Evolutionary conservation across 2,797 vertebrate genomes (phyloP).

Genomic region (Sciurus carolinensis): DNA sequence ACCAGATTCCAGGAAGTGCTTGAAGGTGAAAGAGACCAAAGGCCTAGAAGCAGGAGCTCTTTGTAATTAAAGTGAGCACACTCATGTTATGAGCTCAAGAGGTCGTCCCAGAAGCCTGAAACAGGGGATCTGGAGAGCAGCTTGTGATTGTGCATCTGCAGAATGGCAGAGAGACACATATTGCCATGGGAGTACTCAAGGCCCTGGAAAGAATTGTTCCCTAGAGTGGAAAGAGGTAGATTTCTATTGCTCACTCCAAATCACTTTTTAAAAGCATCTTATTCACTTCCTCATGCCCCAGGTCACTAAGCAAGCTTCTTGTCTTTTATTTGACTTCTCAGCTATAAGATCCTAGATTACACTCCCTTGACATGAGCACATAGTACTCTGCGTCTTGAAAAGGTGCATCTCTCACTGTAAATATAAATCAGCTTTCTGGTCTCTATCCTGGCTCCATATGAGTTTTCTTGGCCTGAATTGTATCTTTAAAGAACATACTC

Average conservation of each 20-base stretch:
- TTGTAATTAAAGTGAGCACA: background rate
- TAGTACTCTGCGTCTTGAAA: background rate
- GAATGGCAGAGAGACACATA: background rate
- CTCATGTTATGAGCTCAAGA: background rate
- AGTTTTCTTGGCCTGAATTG: background rate
- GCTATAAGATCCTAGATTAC: background rate
- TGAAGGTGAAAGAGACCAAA: constrained; percentile 11
- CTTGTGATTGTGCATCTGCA: background rate
- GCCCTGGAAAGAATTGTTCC: background rate
- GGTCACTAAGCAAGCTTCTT: background rate
- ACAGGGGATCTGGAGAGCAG: background rate
- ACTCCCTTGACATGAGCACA: background rate
- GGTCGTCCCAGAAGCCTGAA: background rate
- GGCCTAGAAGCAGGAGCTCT: background rate
- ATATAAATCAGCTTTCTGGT: constrained; percentile 14
- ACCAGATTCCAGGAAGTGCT: constrained; percentile 32
- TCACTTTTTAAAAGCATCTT: constrained; percentile 1
- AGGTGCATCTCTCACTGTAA: background rate
- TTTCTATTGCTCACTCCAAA: constrained; percentile 32
- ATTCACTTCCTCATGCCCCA: background rate
- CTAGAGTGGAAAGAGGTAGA: background rate
- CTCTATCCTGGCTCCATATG: background rate
- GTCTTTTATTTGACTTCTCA: constrained; percentile 36
- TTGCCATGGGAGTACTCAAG: background rate
- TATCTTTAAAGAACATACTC: constrained; percentile 35